Evolutionary conservation across 2,797 vertebrate genomes (phyloP).

Genomic region (Sebastes nivosus): DNA sequence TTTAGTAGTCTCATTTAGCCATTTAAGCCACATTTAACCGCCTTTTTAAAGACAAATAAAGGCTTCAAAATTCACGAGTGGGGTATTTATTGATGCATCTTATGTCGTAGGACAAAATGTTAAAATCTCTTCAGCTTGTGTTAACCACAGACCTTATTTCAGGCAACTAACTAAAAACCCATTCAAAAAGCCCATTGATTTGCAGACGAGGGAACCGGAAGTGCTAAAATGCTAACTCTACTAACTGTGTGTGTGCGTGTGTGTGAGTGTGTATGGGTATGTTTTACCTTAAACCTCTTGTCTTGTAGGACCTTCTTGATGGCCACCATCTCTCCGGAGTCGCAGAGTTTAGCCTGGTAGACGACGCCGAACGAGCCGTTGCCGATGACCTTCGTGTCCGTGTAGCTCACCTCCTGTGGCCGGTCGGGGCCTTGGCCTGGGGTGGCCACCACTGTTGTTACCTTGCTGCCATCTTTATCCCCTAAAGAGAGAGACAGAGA

Average conservation of each 20-base stretch:
- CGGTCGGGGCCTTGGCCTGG: constrained; percentile 97
- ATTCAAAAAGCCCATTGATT: too few relatives aligned
- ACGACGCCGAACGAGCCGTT: constrained; percentile 99
- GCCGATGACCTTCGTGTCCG: constrained; percentile 98
- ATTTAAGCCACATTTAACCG: too few relatives aligned
- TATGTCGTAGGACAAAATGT: too few relatives aligned
- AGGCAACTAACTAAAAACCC: too few relatives aligned
- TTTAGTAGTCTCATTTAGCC: too few relatives aligned
- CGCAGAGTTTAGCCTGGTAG: constrained; percentile 98
- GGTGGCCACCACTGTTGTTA: constrained; percentile 98
- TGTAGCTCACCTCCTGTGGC: constrained; percentile 99
- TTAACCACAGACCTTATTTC: too few relatives aligned
- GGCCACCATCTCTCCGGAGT: constrained; percentile 97
- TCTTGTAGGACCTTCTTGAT: constrained; percentile 99
- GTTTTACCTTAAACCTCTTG: constrained; percentile 98
- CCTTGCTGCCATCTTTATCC: constrained; percentile 99
- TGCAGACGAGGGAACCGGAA: too few relatives aligned
- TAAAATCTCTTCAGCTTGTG: too few relatives aligned
- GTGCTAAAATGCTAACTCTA: not conserved
- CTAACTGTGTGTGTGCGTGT: not conserved
- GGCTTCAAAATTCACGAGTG: too few relatives aligned
- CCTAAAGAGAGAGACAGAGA: constrained; percentile 72
- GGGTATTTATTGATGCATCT: too few relatives aligned
- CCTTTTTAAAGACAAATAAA: too few relatives aligned
- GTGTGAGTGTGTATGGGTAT: not conserved